Percentiles rank a stretch among this genome's conserved stretches.
Conservation (phyloP, 2,888 invertebrate species). For the Myathropa florea region DNA sequence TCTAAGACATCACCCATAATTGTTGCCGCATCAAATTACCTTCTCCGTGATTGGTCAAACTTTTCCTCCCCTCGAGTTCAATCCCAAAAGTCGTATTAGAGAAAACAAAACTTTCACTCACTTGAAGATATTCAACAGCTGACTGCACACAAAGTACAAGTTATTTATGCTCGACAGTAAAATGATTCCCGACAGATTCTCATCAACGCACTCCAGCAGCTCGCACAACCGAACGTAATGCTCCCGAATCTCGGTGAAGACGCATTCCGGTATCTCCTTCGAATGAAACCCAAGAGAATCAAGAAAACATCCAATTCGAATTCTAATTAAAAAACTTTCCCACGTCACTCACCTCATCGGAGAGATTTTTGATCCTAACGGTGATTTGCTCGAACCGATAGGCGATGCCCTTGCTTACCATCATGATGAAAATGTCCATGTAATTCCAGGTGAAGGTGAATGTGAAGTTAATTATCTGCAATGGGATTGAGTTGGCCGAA, state of each 20-base stretch:
- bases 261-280: constrained; percentile 74
- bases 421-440: constrained; percentile 87
- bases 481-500: background rate
- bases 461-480: constrained; percentile 71
- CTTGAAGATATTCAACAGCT: constrained; percentile 83
- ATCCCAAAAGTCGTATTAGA: background rate
- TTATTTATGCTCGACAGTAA: constrained; percentile 87
- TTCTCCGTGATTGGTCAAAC: background rate
- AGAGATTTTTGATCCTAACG: constrained; percentile 75
- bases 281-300: background rate
- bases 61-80: background rate
- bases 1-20: background rate
- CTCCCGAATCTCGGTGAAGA: constrained; percentile 86
- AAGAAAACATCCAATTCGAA: background rate
- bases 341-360: constrained; percentile 72
- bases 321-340: constrained; percentile 38
- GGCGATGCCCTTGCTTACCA: constrained; percentile 86
- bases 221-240: constrained; percentile 86
- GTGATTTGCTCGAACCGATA: constrained; percentile 86
- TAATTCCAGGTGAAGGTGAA: constrained; percentile 88
- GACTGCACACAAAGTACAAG: constrained; percentile 88
- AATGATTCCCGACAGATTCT: constrained; percentile 85
- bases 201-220: constrained; percentile 84
- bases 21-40: background rate
- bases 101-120: constrained; percentile 71